Base-by-base conservation (phyloP, 2,888 invertebrate species). In the Spilosoma lubricipeda region DNA sequence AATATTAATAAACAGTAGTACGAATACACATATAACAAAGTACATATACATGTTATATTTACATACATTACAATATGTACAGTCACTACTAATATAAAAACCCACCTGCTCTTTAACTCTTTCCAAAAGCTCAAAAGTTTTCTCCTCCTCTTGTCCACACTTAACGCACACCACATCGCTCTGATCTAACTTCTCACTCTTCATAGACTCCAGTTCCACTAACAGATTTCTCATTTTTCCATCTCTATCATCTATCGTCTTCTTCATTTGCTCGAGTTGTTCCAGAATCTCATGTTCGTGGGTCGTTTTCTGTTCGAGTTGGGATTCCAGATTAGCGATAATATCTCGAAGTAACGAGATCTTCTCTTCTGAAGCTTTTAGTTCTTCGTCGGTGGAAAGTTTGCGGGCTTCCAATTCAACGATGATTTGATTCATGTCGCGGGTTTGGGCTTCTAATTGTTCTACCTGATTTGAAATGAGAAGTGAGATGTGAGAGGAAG, bases 341-440 rank as follows among this genome's bases (percentile, higher is more conserved):
- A 98, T 97, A 76, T 98, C 98, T 52, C 98, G 95, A 27, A 98
- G 94, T 20, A 97, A 96, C 85, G 96, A 96, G 36, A 98, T 97
- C 90, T 98, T 98, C 72, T 98, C 98, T 48, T 97, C 96, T 0
- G 97, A 97, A n/a, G 97, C 97, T 90, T 97, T 97, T 2, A 98
- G 92, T 80, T 98, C 98, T 1, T 96, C 94, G 90, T 98, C 98
- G 0, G 97, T 92, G 72, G 97, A 96, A 3, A 96, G 96, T 82
- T 97, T 97, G 78, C 97, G 96, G 0, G 95, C 90, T 83, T 97
- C 97, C 2, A 97, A 91, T 15, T 97, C 97, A 2, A 93, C 89
- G 78, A 98, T 96, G 71, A 96, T 93, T 80, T 96, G 95, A 68
- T 96, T 96, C 92, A 97, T 96, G 77, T 98, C 97, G 48, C 97